Base-by-base conservation (phyloP, 2,797 vertebrate genomes). In the Diplodus puntazzo region DNA sequence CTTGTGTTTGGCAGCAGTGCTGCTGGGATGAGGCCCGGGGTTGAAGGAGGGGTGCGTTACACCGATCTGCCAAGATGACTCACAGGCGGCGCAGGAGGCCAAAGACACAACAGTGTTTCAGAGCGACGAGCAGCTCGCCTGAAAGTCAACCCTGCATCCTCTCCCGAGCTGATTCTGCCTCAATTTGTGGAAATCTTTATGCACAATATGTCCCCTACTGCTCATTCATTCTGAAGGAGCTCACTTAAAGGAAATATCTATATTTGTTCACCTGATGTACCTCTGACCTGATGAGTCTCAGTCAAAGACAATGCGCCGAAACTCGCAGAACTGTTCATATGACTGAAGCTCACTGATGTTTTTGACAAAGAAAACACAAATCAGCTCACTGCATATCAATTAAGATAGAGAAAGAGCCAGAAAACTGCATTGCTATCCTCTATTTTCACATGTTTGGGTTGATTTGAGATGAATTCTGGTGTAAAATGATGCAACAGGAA, bases 41-140 rank as follows among this genome's bases (percentile, higher is more conserved):
- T 30, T 63, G 79, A 85, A 45, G 71, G 55, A 64, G 76, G 79
- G 53, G 30, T 53, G 54, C 23, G 14, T 66, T 73, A 60, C 73
- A 77, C 30, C 65, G 75, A 46, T 75, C 77, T 81, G 83, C 84
- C 82, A 87, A 43, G 72, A 83, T 88, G 86, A 90, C 60, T 88
- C 82, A 81, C 71, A 46, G 16, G 53, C 39, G 14, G 54, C 5
- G 39, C 49, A 48, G 67, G 27, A 27, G 69, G 72, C 53, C 63
- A 66, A 62, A 67, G 62, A 54, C 75, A 84, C 82, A 70, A 13
- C 5, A 67, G 34, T 43, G 71, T 72, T 67, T 63, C 17, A 42
- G 48, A 71, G 20, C 63, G 69, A 84, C 71, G 21, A 79, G 34
- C 16, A 53, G 12, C 13, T 77, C 46, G 30, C 68, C 61, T 48